These are phyloP conservation scores for Tenualosa thibaudeaui DNA, from an alignment of 2,797 vertebrate genomes.

Conservation along the genomic window DNA sequence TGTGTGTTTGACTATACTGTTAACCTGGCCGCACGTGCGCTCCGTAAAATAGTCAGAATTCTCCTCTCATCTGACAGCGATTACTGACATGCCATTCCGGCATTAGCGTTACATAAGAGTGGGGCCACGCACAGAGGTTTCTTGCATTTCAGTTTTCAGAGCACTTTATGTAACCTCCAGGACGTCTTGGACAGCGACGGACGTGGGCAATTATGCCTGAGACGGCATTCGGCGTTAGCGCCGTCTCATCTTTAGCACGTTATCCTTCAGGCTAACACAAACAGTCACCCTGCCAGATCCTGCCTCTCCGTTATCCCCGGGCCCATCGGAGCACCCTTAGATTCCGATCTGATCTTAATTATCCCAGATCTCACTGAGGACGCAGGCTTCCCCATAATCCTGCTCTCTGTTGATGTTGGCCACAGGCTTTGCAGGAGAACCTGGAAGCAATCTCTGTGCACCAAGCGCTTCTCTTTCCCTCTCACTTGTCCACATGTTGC, in stretches of 20 bases:
- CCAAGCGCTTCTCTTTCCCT: conserved; percentile 17
- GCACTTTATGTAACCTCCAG: conserved; percentile 39
- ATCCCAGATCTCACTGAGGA: conserved; percentile 37
- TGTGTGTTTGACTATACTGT: conserved; percentile 9
- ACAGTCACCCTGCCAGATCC: conserved; percentile 33
- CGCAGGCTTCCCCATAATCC: conserved; percentile 8
- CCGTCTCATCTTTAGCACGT: conserved; percentile 17
- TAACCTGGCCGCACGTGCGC: conserved; percentile 36
- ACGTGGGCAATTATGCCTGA: conserved; percentile 32
- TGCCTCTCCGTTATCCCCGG: conserved; percentile 23
- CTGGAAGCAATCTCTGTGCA: conserved; percentile 43
- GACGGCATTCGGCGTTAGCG: conserved; percentile 13
- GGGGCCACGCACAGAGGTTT: conserved; percentile 31
- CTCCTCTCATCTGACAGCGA: conserved; percentile 48
- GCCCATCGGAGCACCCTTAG: conserved; percentile 16
- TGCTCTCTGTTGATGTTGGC: conserved; percentile 42
- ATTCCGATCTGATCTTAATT: conserved; percentile 45
- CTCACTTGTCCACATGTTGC: conserved; percentile 29
- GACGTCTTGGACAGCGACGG: conserved; percentile 31
- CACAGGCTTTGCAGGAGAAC: conserved; percentile 27
- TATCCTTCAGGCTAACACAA: conserved; percentile 40
- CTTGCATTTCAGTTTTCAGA: conserved; percentile 30
- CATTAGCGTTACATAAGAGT: conserved; percentile 48
- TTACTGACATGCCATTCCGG: conserved; percentile 45
- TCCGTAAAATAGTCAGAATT: conserved; percentile 43